Base-by-base conservation (phyloP, 53 echinoderm and acorn worm species). In the Crossaster papposus region DNA sequence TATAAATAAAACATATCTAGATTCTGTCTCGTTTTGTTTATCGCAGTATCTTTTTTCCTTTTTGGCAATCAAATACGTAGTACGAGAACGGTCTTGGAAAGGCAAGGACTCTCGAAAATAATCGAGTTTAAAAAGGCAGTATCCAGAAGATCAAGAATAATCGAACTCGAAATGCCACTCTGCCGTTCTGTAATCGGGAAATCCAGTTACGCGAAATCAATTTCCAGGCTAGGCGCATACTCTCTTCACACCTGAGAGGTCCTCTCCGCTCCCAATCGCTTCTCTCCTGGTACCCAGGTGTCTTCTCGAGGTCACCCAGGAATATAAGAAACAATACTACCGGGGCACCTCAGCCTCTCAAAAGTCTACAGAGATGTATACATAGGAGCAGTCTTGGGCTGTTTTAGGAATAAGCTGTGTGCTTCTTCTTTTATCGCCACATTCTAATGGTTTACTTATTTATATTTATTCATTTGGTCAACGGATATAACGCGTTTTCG, bases 151-250 rank as follows among this genome's bases (percentile, higher is more conserved):
- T 85, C 33, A 44, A 54, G 85, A 54, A 33, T 73, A 73, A 85
- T 85, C 33, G 71, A 71, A 85, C 51, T 72, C 72, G 85, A 85
- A 52, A 31, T 30, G 72, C 14, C 30, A 32, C 72, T 78, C 78
- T 85, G 52, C 85, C 73, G 54, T 54, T 53, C 72, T 17, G 51
- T 52, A 85, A 85, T 85, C 52, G 51, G 85, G 52, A 85, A 85
- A 85, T 85, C 85, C 85, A 72, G 72, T 72, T 85, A 73, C 51
- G 51, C 32, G 72, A 54, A 85, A 85, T 72, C 85, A 85, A 85
- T 85, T 85, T 52, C 85, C 78, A n/a, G 32, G 85, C 72, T 33
- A 72, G 72, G 73, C 30, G 85, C 33, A 54, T 53, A 31, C 73
- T 85, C 32, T n/a, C 73, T 85, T 83, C 83, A 70, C 83, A 83